A percentile compares a stretch with the other conserved stretches of the same genome.
These are phyloP conservation scores for Drosophila barbarae DNA, from an alignment of 2,888 invertebrate species.

Conservation along the genomic window DNA sequence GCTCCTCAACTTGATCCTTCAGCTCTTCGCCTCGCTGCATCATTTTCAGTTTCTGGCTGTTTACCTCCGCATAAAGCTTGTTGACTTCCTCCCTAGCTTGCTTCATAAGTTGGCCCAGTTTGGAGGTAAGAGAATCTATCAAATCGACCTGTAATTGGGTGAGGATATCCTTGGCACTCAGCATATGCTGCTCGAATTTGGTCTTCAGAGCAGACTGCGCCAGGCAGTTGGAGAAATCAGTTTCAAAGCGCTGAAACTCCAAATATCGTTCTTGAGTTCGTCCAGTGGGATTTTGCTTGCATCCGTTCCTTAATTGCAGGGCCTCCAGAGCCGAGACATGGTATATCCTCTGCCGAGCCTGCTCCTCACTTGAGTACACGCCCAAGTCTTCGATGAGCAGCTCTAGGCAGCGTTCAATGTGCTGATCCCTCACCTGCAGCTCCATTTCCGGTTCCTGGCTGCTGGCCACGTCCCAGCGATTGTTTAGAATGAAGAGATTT, in stretches of 20 bases:
- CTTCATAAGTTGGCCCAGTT: slow-evolving; percentile 82
- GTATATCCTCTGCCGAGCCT: slow-evolving; percentile 95
- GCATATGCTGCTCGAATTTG: slow-evolving; percentile 98
- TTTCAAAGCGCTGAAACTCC: slow-evolving; percentile 99
- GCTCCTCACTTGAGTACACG: slow-evolving; percentile 89
- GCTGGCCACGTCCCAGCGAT: slow-evolving; percentile 99
- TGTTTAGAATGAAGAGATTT: slow-evolving; percentile 99
- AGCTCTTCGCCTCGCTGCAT: slow-evolving; percentile 92
- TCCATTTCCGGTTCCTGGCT: slow-evolving; percentile 90
- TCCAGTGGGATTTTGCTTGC: slow-evolving; percentile 3
- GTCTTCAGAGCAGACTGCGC: slow-evolving; percentile 98
- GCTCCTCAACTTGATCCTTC: slow-evolving; percentile 94
- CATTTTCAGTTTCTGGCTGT: slow-evolving; percentile 88
- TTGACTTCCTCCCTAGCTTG: slow-evolving; percentile 80
- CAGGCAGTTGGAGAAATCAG: slow-evolving; percentile 98
- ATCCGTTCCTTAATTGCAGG: slow-evolving; percentile 78
- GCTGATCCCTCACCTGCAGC: slow-evolving; percentile 91
- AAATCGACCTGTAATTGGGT: slow-evolving; percentile 85
- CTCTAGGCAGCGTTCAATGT: slow-evolving; percentile 94
- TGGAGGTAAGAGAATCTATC: slow-evolving; percentile 83
- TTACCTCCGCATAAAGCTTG: slow-evolving; percentile 53
- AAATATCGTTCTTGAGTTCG: slow-evolving; percentile 95
- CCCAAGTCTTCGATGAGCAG: slow-evolving; percentile 97
- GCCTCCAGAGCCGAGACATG: slow-evolving; percentile 99
- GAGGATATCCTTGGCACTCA: slow-evolving; percentile 91